These are phyloP conservation scores for Troglohyphantes excavatus DNA, from an alignment of 2,888 invertebrate species.

Conservation along the genomic window DNA sequence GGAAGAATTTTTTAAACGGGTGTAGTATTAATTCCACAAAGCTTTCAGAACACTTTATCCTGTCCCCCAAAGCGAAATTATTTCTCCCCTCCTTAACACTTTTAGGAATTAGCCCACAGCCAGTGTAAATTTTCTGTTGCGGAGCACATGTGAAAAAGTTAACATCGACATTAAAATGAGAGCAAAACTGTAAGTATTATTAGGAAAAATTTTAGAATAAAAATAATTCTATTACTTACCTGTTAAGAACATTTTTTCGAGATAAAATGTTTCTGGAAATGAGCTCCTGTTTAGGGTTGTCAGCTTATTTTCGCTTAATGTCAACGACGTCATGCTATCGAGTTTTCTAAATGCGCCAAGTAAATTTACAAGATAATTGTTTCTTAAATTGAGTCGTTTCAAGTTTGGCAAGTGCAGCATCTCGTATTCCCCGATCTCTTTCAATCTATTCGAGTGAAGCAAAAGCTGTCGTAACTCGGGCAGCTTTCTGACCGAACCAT, in stretches of 20 bases:
- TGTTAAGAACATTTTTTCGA: background rate
- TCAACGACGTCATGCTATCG: background rate
- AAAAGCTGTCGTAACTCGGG: background rate
- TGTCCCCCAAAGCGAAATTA: too few species aligned
- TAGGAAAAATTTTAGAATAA: too few species aligned
- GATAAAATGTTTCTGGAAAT: conserved; percentile 15
- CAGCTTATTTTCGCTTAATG: background rate
- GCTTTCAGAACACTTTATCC: too few species aligned
- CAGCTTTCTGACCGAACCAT: conserved; percentile 12
- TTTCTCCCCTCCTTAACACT: too few species aligned
- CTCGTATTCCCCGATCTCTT: background rate
- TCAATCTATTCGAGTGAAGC: background rate
- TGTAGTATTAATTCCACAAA: too few species aligned
- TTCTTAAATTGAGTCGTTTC: background rate
- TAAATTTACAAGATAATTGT: background rate
- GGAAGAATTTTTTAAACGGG: too few species aligned
- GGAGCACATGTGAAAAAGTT: too few species aligned
- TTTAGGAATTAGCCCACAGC: too few species aligned
- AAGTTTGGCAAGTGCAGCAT: background rate
- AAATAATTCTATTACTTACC: background rate
- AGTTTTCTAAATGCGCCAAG: conserved; percentile 32
- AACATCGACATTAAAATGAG: too few species aligned
- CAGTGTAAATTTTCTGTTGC: too few species aligned
- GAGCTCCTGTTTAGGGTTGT: conserved; percentile 39
- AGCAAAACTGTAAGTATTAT: too few species aligned